Percentiles rank a stretch among this genome's conserved stretches.
Conservation (phyloP, 2,113 vertebrate genomes). For the Condylura cristata region DNA sequence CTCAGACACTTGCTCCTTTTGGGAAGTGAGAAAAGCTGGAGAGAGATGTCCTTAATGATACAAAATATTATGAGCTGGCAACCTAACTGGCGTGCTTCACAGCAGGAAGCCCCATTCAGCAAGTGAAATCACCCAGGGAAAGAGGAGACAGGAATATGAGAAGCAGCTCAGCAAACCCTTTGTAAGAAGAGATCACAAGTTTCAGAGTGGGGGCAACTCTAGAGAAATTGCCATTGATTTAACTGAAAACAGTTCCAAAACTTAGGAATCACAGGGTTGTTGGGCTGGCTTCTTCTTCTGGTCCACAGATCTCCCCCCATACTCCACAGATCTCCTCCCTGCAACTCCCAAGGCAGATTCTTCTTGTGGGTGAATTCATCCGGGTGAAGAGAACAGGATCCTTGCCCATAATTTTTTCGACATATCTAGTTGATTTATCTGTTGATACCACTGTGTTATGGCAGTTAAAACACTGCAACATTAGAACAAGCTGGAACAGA, state of each 20-base stretch:
- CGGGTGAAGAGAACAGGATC: conserved; percentile 75
- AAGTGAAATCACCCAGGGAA: background rate
- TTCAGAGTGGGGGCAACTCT: conserved; percentile 62
- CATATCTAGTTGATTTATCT: conserved; percentile 81
- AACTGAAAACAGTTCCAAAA: conserved; percentile 73
- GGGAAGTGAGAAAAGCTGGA: conserved; percentile 47
- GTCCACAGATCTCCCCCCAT: conserved; percentile 49
- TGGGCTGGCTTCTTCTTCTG: conserved; percentile 52
- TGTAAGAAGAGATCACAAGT: background rate
- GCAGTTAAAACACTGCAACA: conserved; percentile 78
- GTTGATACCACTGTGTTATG: conserved; percentile 79
- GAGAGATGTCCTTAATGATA: conserved; percentile 62
- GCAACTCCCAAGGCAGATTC: conserved; percentile 66
- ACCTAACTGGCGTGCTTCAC: conserved; percentile 60
- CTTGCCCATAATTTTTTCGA: conserved; percentile 75
- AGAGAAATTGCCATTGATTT: conserved; percentile 63
- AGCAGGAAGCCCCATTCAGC: conserved; percentile 50
- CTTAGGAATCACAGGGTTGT: conserved; percentile 54
- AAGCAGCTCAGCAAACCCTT: conserved; percentile 1
- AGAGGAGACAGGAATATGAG: background rate
- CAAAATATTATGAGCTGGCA: conserved; percentile 71
- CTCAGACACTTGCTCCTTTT: conserved; percentile 48
- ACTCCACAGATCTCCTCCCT: conserved; percentile 40
- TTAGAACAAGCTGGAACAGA: conserved; percentile 81
- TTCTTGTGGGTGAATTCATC: conserved; percentile 69